phyloP scores from a whole-genome alignment of 2,113 vertebrate species.

The Labeo catla region DNA sequence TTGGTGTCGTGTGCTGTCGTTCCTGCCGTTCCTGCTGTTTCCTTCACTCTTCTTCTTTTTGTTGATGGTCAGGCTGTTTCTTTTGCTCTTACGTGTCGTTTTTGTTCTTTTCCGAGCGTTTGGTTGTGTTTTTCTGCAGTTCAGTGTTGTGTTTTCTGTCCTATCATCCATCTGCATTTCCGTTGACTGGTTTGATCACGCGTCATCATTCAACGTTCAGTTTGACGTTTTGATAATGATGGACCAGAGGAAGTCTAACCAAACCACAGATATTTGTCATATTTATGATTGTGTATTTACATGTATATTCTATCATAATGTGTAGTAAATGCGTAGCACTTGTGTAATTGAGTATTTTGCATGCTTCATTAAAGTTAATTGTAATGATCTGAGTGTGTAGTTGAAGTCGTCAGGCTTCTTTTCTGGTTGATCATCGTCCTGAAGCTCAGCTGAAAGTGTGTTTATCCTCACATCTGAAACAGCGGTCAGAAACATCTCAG shows the following conservation, averaged over 20 bases:
- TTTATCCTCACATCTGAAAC: not conserved
- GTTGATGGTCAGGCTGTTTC: conserved; percentile 30
- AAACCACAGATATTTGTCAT: conserved; percentile 38
- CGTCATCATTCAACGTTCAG: conserved; percentile 28
- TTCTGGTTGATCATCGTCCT: conserved; percentile 62
- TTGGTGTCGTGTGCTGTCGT: conserved; percentile 70
- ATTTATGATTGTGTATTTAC: conserved; percentile 20
- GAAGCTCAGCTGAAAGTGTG: conserved; percentile 62
- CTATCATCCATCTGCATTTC: conserved; percentile 61
- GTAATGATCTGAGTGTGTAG: conserved; percentile 35
- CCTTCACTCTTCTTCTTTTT: conserved; percentile 57
- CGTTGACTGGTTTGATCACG: conserved; percentile 52
- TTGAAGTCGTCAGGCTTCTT: conserved; percentile 51
- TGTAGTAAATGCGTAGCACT: conserved; percentile 19
- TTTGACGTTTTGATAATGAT: conserved; percentile 51
- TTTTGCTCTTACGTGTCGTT: conserved; percentile 48
- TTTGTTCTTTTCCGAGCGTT: conserved; percentile 46
- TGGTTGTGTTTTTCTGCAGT: conserved; percentile 34
- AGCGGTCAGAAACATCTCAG: too few species aligned
- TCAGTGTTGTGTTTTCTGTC: conserved; percentile 62
- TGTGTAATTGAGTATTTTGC: conserved; percentile 31
- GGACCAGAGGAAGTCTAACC: conserved; percentile 58
- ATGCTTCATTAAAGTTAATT: conserved; percentile 3
- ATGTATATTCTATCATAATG: conserved; percentile 23
- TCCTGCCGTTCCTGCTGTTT: conserved; percentile 63